Evolutionary conservation across 2,113 vertebrate genomes (phyloP).

Genomic region (Maccullochella peelii): DNA sequence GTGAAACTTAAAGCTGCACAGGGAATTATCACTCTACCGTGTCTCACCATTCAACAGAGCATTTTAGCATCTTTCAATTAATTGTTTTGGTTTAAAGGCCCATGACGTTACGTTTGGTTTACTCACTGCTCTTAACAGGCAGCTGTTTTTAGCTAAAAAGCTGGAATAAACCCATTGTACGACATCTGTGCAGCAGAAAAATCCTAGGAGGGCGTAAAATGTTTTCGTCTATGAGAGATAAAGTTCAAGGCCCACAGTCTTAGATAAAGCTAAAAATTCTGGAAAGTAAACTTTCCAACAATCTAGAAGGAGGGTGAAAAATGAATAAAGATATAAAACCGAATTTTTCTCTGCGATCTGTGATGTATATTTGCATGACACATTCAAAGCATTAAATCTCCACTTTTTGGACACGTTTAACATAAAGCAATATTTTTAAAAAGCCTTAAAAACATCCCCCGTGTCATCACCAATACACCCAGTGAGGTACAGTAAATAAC

Average conservation of each 20-base stretch:
- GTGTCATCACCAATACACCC: constrained; percentile 45
- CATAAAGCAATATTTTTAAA: constrained; percentile 53
- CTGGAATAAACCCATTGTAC: neutral
- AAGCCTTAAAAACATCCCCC: constrained; percentile 18
- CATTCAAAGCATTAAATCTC: constrained; percentile 55
- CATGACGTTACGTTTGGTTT: neutral
- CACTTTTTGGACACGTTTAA: constrained; percentile 36
- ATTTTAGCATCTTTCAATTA: neutral
- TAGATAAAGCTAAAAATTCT: neutral
- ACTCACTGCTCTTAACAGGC: neutral
- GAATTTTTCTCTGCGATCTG: neutral
- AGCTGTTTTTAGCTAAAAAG: neutral
- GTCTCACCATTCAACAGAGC: neutral
- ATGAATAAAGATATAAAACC: neutral
- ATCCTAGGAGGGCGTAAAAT: neutral
- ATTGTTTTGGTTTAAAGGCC: neutral
- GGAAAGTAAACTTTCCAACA: neutral
- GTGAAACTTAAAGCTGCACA: neutral
- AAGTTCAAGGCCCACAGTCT: neutral
- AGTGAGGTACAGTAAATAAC: constrained; percentile 72
- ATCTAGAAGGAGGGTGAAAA: neutral
- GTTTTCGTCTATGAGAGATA: neutral
- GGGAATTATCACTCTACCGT: neutral
- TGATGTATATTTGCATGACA: constrained; percentile 5
- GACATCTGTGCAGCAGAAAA: neutral